phyloP scores from a whole-genome alignment of 2,888 invertebrate species.

The Noctuana brunneofusca region DNA sequence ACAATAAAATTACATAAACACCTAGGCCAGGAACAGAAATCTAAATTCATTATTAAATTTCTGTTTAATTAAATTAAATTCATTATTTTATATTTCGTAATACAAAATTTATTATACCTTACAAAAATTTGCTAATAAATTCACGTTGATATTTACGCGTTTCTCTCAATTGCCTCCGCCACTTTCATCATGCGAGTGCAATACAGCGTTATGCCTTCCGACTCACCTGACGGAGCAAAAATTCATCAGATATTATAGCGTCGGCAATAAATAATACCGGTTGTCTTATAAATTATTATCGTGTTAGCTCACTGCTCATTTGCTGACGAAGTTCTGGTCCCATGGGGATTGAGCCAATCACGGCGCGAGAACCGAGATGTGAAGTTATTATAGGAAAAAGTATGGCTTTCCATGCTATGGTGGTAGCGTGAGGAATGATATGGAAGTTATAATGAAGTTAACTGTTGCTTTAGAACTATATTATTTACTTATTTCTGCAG shows the following conservation, averaged over 20 bases:
- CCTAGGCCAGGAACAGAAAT: too few relatives aligned
- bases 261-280: constrained; percentile 74
- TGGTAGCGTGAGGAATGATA: constrained; percentile 7
- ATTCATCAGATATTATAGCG: constrained; percentile 54
- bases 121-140: not conserved
- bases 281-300: constrained; percentile 80
- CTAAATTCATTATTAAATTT: too few relatives aligned
- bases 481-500: not conserved
- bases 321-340: constrained; percentile 80
- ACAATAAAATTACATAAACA: too few relatives aligned
- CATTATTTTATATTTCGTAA: too few relatives aligned
- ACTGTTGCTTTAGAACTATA: constrained; percentile 10
- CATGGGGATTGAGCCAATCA: constrained; percentile 76
- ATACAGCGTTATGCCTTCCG: constrained; percentile 13
- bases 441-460: constrained; percentile 26
- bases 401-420: constrained; percentile 35
- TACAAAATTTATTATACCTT: not conserved
- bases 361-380: constrained; percentile 61
- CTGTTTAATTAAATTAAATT: too few relatives aligned
- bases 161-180: not conserved
- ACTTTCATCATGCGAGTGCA: constrained; percentile 20
- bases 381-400: constrained; percentile 76
- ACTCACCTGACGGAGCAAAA: constrained; percentile 30
- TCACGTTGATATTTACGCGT: not conserved
- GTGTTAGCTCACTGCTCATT: constrained; percentile 80